Evolutionary conservation across 2,113 vertebrate species (phyloP), one percentile per base, ranked within the genome.

Genomic region (Raphicerus campestris): DNA sequence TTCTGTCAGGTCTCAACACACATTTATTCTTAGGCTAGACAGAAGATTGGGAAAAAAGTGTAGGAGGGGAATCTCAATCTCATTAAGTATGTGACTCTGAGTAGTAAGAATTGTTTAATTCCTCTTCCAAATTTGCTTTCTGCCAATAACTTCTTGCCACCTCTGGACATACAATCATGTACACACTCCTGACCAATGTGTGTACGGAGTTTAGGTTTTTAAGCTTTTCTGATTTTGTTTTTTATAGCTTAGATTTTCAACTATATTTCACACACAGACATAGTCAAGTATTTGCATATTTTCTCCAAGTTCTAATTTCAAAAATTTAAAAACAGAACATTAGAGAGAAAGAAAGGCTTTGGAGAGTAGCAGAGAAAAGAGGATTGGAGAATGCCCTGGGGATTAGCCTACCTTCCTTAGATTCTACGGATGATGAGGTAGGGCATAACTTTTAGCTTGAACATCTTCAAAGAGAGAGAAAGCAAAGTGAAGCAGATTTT

Each of bases 161-260:
- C n/a, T 28, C 39, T n/a, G 75, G 77, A 80, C 45, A 77, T 4
- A 73, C 10, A 81, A 1, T 45, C 15, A 22, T 11, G 32, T 55
- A 39, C 3, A 30, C 16, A 35, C 11, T 89, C 39, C 0, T 6
- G 30, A 47, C 7, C 75, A 53, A 20, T 17, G 4, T 91, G 58
- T 7, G 7, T 24, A 10, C 73, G 32, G 42, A 55, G 3, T 28
- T 77, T 51, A 30, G 3, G 0, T 32, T 87, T 92, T 87, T 70
- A 86, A 80, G 30, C 1, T 80, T 92, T 93, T 92, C 73, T 77
- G 73, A n/a, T 87, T 95, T 91, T 95, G 66, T 60, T 96, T 96
- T 88, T 92, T 73, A 84, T 87, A 84, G 94, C 58, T 97, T 96
- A 92, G 56, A 80, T 93, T 96, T 96, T 93, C 39, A 93, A 47